Evolutionary conservation across 2,113 vertebrate genomes (phyloP).

Genomic region (Ariopsis seemanni): DNA sequence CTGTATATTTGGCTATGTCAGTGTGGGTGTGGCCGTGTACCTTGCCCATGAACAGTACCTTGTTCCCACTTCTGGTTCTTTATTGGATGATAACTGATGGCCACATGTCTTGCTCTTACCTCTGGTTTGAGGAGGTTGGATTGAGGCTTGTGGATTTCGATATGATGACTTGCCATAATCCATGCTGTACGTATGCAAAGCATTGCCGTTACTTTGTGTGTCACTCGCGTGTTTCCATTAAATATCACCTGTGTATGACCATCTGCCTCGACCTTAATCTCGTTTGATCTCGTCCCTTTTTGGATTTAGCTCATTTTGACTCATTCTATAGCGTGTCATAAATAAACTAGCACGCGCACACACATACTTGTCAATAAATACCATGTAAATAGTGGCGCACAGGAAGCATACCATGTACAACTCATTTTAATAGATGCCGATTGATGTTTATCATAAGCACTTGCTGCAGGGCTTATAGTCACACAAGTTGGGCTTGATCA

Average conservation of each 20-base stretch:
- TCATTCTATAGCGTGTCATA: not conserved
- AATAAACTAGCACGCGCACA: not conserved
- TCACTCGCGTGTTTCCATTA: not conserved
- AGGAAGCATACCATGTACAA: not conserved
- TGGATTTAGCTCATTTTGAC: not conserved
- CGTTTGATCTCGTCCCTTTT: not conserved
- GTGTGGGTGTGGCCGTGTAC: not conserved
- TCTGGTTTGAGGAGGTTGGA: not conserved
- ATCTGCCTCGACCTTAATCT: not conserved
- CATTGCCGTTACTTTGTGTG: not conserved
- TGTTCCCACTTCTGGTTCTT: not conserved
- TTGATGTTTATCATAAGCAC: not conserved
- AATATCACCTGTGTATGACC: not conserved
- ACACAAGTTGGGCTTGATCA: not conserved
- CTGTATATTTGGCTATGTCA: not conserved
- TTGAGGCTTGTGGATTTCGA: not conserved
- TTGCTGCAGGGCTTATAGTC: not conserved
- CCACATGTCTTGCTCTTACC: not conserved
- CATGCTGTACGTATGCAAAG: too few species aligned
- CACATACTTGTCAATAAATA: too few species aligned
- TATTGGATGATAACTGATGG: not conserved
- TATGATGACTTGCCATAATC: not conserved
- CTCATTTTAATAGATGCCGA: not conserved
- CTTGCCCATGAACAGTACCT: too few species aligned
- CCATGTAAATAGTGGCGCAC: not conserved